A percentile compares a stretch with the other conserved stretches of the same genome.
Evolutionary conservation across 2,113 vertebrate genomes (phyloP).

Genomic region (Eolophus roseicapilla): DNA sequence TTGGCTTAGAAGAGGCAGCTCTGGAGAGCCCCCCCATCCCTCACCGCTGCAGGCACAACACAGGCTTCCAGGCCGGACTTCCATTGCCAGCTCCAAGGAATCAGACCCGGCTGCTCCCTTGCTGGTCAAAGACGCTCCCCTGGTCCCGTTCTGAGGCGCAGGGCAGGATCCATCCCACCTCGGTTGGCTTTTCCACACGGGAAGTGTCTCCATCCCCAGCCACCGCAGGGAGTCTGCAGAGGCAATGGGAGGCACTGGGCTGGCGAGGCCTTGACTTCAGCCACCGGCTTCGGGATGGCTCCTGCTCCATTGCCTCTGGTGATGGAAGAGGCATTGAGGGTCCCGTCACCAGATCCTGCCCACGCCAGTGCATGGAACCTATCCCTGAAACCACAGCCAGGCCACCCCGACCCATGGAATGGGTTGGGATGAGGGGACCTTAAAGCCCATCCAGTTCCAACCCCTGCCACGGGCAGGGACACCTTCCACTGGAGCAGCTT

Average conservation of each 20-base stretch:
- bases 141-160: accelerated
- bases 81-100: not conserved
- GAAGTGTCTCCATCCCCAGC: not conserved
- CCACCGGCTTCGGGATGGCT: accelerated
- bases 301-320: accelerated
- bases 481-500: not conserved
- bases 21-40: not conserved
- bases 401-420: not conserved
- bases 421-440: not conserved
- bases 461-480: not conserved
- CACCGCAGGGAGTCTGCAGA: no score
- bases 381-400: not conserved
- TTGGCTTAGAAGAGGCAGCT: not conserved
- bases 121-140: not conserved
- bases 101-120: not conserved
- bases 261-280: not conserved
- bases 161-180: not conserved
- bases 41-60: not conserved
- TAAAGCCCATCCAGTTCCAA: not conserved
- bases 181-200: accelerated
- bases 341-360: not conserved
- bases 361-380: not conserved
- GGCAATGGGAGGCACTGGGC: not conserved
- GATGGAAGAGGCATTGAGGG: accelerated
- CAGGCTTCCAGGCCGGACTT: not conserved